Evolutionary conservation across 2,797 vertebrate genomes (phyloP), one percentile per base, ranked within the genome.

Genomic region (Coluber constrictor): DNA sequence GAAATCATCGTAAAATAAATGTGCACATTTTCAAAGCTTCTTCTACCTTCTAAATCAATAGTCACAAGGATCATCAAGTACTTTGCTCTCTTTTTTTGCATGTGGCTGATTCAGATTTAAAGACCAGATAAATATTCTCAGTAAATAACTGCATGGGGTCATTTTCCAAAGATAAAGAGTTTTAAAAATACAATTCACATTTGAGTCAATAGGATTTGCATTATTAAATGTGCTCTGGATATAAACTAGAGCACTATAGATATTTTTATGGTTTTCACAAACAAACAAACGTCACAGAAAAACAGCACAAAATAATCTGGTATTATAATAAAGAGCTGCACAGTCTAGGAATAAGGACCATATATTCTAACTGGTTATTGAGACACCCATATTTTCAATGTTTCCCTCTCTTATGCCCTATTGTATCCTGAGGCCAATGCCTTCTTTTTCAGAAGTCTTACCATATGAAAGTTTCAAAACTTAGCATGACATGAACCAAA

Each of bases 41-140:
- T 94, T 96, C 32, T 25, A 95, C 29, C 89, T 93, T 70, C 47
- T 95, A 93, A 94, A 94, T 94, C 92, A 95, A 60, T 95, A 95
- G 95, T 91, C 90, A 91, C 13, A 59, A 92, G 86, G 37, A 92
- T 95, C 93, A 90, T 92, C 27, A 93, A 92, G 47, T 87, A 54
- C 90, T 94, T 55, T 95, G 61, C 57, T 92, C 95, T 93, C 70
- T 88, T 92, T 95, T 94, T 74, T 91, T 95, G 92, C 55, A 59
- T 90, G 13, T 93, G 51, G 55, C 1, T 92, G 25, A 66, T 93
- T 55, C 63, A 56, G 25, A 91, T 43, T 51, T 91, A 37, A 56
- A 95, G 93, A 54, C 29, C 91, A 37, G 92, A 51, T 57, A 87
- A 57, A 91, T 92, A 74, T 55, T 89, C 10, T 66, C 23, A 83